Percentiles rank a stretch among this genome's conserved stretches.
These are phyloP conservation scores for Antechinus flavipes DNA, from an alignment of 2,113 vertebrate species.

Conservation along the genomic window DNA sequence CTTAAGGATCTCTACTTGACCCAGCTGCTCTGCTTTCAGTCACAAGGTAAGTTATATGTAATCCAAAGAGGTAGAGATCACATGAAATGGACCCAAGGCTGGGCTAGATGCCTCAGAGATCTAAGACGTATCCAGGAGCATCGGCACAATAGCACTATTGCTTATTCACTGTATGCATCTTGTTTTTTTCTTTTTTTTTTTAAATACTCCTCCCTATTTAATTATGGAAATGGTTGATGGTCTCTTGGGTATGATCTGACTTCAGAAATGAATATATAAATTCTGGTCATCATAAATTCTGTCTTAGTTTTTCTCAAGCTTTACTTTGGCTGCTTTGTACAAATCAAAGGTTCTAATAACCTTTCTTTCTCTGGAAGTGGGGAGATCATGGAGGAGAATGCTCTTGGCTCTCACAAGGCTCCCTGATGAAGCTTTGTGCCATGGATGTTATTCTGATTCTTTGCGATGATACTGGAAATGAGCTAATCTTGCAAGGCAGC, in stretches of 20 bases:
- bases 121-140: neutral
- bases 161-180: accelerated
- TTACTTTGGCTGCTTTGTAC: neutral
- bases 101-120: neutral
- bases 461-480: neutral
- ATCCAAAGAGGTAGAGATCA: neutral
- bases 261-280: neutral
- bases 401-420: neutral
- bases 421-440: neutral
- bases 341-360: neutral
- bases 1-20: neutral
- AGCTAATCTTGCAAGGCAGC: neutral
- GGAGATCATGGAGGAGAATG: neutral
- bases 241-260: neutral
- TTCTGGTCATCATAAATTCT: neutral
- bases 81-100: neutral
- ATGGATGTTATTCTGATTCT: neutral
- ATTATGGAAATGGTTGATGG: neutral
- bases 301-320: neutral
- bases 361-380: neutral
- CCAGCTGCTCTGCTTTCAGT: neutral
- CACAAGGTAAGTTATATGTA: neutral
- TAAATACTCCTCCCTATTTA: neutral
- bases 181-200: too few relatives aligned
- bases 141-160: neutral